These are phyloP conservation scores for Nipponacmea schrenckii DNA, from an alignment of 2,888 invertebrate species.

Conservation along the genomic window DNA sequence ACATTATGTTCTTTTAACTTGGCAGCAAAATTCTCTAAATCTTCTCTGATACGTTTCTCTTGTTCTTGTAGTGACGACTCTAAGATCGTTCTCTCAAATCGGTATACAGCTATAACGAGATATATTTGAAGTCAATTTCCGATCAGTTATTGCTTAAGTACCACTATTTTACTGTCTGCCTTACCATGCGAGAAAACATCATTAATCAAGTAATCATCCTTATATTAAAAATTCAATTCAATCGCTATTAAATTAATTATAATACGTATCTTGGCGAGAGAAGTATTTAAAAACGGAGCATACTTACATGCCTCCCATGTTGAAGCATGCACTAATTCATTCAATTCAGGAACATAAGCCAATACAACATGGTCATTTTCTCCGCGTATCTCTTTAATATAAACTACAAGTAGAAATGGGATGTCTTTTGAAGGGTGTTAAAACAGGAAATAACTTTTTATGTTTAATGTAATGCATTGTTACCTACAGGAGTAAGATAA, in stretches of 20 bases:
- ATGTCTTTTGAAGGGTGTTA: too few relatives aligned
- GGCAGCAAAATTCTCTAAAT: slow-evolving; percentile 32
- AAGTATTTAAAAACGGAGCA: background rate
- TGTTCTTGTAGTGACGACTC: slow-evolving; percentile 34
- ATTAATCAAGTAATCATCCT: too few relatives aligned
- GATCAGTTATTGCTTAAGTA: too few relatives aligned
- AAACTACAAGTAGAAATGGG: slow-evolving; percentile 30
- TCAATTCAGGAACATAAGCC: slow-evolving; percentile 36
- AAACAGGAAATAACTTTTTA: too few relatives aligned
- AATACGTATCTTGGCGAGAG: too few relatives aligned
- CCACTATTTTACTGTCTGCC: too few relatives aligned
- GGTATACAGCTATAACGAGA: slow-evolving; percentile 32
- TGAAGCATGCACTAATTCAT: slow-evolving; percentile 36
- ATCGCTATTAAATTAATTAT: too few relatives aligned
- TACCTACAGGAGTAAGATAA: too few relatives aligned
- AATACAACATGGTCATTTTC: slow-evolving; percentile 28
- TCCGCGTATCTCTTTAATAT: slow-evolving; percentile 27
- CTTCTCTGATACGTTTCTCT: slow-evolving; percentile 30
- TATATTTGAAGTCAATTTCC: too few relatives aligned
- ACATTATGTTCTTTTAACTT: slow-evolving; percentile 35
- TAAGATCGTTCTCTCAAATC: slow-evolving; percentile 35
- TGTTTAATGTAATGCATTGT: too few relatives aligned
- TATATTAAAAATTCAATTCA: too few relatives aligned
- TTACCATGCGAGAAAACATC: too few relatives aligned
- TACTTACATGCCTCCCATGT: slow-evolving; percentile 38